Percentiles rank a stretch among this genome's conserved stretches.
These are phyloP conservation scores for Octonoba sinensis DNA, from an alignment of 2,888 invertebrate genomes.

Conservation along the genomic window DNA sequence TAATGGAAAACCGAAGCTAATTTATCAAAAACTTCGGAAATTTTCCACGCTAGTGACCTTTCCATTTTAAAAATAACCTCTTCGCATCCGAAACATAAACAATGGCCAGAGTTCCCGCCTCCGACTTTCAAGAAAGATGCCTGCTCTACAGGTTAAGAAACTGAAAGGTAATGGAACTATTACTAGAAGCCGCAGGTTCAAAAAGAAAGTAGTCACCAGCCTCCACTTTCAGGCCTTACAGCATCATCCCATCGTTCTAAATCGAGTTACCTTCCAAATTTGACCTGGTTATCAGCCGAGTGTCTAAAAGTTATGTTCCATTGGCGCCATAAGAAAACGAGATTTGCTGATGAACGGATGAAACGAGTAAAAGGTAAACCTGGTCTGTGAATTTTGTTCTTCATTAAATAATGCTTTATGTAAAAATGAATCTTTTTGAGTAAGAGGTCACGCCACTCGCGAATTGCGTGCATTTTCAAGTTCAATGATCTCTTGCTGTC, in stretches of 20 bases:
- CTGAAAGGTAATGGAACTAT: slow-evolving; percentile 1
- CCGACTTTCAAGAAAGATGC: neutral
- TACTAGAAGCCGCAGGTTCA: neutral
- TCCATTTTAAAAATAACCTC: slow-evolving; percentile 9
- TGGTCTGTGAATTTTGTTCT: too few species aligned
- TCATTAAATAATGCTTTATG: too few species aligned
- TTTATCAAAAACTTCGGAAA: slow-evolving; percentile 5
- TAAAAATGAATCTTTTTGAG: too few species aligned
- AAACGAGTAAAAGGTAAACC: too few species aligned
- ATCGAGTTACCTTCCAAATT: neutral
- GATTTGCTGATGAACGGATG: too few species aligned
- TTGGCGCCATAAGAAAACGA: too few species aligned
- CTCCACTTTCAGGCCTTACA: neutral
- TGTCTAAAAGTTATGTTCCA: too few species aligned
- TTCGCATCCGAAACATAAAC: neutral
- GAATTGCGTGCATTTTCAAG: too few species aligned
- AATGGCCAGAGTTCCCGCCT: too few species aligned
- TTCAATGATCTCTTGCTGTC: too few species aligned
- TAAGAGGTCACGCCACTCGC: too few species aligned
- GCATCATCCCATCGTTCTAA: slow-evolving; percentile 12
- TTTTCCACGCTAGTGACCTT: slow-evolving; percentile 4
- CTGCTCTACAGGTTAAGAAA: slow-evolving; percentile 15
- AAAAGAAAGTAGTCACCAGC: slow-evolving; percentile 1
- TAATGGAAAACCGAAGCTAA: slow-evolving; percentile 3
- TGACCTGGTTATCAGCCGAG: too few species aligned